phyloP scores from a whole-genome alignment of 1,140 invertebrate species.

The Nixonia krombeini region DNA sequence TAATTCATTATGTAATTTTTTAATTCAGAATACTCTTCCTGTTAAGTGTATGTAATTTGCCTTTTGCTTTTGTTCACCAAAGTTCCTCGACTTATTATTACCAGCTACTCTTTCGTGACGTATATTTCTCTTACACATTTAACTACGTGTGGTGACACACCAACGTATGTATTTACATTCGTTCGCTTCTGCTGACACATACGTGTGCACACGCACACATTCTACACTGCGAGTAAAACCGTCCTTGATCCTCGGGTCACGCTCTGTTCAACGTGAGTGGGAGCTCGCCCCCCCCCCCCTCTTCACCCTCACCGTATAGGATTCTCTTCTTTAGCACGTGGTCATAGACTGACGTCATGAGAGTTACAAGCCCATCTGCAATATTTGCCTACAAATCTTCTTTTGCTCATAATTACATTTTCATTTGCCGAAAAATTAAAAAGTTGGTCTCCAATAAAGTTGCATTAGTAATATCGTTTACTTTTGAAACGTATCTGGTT shows the following conservation, averaged over 20 bases:
- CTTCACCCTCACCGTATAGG: constrained; percentile 23
- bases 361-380: constrained; percentile 19
- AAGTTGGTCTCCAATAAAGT: too few species aligned
- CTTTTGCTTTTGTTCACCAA: constrained; percentile 22
- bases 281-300: constrained; percentile 35
- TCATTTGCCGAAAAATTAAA: too few species aligned
- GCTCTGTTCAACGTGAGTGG: constrained; percentile 60
- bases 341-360: constrained; percentile 64
- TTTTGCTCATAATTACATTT: too few species aligned
- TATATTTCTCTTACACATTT: constrained; percentile 21
- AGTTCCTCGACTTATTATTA: constrained; percentile 22
- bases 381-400: constrained; percentile 15
- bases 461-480: too few species aligned
- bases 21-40: not conserved
- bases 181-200: constrained; percentile 33
- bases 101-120: too few species aligned
- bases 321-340: constrained; percentile 63
- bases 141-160: constrained; percentile 7
- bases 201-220: constrained; percentile 44
- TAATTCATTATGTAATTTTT: too few species aligned
- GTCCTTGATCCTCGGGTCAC: constrained; percentile 69
- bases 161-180: not conserved
- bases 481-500: too few species aligned
- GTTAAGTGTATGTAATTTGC: not conserved
- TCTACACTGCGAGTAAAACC: constrained; percentile 68